Conservation (phyloP, 2,113 vertebrate species). For the Peromyscus californicus region DNA sequence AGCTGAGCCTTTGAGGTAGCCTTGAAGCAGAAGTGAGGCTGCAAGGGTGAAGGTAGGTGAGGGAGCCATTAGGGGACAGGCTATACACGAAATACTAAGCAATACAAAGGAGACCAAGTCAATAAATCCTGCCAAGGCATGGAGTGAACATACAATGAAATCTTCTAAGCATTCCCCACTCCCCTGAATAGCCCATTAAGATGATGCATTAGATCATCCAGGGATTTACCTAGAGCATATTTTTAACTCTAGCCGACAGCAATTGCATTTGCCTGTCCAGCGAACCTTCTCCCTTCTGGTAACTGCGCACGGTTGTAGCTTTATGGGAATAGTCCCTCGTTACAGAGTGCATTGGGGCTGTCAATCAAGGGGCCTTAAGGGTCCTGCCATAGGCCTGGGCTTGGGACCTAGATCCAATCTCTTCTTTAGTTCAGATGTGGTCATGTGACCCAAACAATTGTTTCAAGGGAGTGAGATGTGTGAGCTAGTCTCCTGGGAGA, state of each 20-base stretch:
- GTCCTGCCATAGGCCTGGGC: background rate
- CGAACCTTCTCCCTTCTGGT: constrained; percentile 67
- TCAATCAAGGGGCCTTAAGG: constrained; percentile 48
- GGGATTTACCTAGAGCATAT: constrained; percentile 76
- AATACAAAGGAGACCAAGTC: background rate
- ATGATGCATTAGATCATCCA: constrained; percentile 69
- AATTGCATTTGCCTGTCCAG: constrained; percentile 50
- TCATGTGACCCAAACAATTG: constrained; percentile 22
- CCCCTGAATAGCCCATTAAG: constrained; percentile 62
- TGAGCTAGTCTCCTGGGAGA: background rate
- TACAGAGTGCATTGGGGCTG: background rate
- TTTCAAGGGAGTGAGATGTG: background rate
- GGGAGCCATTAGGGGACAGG: background rate
- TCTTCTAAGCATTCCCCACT: constrained; percentile 45
- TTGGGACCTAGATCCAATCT: background rate
- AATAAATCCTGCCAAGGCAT: background rate
- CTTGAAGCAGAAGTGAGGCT: background rate
- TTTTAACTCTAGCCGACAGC: constrained; percentile 71
- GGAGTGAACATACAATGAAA: background rate
- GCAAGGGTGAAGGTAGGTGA: background rate
- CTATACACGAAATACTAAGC: background rate
- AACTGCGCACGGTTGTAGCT: constrained; percentile 56
- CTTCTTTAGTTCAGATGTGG: background rate
- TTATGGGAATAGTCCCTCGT: constrained; percentile 70
- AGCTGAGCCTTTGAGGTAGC: background rate